phyloP scores from a whole-genome alignment of 2,797 vertebrate species.

The Anniella stebbinsi region DNA sequence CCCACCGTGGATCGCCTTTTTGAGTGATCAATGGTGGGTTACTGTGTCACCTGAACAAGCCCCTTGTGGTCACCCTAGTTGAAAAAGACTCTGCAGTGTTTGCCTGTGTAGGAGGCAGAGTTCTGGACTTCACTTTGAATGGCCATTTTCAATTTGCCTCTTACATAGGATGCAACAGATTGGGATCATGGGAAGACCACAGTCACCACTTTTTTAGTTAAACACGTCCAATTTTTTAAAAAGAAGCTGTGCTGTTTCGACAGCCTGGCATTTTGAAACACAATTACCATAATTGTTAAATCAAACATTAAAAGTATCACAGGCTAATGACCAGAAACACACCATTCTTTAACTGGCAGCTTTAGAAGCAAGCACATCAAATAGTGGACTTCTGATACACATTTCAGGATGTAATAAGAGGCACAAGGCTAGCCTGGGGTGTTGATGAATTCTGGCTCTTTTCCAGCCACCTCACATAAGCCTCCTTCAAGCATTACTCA shows the following conservation, averaged over 20 bases:
- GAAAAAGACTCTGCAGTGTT: too few relatives aligned
- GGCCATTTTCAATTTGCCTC: not conserved
- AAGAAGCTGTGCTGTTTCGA: not conserved
- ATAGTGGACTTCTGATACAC: not conserved
- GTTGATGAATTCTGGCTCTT: not conserved
- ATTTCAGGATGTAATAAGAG: not conserved
- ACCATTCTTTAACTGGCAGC: not conserved
- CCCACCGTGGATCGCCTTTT: too few relatives aligned
- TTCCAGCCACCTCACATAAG: not conserved
- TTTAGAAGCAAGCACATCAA: accelerated
- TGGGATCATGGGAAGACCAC: not conserved
- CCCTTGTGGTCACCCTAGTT: too few relatives aligned
- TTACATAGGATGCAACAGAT: not conserved
- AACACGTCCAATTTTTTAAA: not conserved
- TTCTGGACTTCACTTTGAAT: too few relatives aligned
- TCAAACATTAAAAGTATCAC: not conserved
- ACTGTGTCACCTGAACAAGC: too few relatives aligned
- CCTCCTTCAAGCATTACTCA: too few relatives aligned
- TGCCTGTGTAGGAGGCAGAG: too few relatives aligned
- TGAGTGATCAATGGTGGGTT: too few relatives aligned
- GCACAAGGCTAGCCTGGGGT: too few relatives aligned
- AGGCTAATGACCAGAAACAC: not conserved
- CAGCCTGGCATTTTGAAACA: not conserved
- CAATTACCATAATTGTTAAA: not conserved
- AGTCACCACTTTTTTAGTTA: not conserved